These are phyloP conservation scores for Eumerus sabulonum DNA, from an alignment of 2,888 invertebrate genomes.

Conservation along the genomic window DNA sequence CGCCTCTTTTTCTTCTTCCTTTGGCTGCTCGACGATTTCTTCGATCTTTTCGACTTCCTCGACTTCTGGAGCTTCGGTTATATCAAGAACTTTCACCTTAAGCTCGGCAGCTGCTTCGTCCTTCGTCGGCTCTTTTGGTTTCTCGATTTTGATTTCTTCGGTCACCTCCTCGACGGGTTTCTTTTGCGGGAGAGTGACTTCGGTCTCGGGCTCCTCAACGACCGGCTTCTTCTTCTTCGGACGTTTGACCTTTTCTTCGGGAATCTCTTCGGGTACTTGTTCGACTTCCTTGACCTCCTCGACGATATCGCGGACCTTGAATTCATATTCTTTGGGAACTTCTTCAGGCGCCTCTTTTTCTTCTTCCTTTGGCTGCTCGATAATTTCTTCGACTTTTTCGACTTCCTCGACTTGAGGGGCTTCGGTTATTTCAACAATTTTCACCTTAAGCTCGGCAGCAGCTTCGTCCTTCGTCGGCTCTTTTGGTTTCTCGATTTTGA, in stretches of 20 bases:
- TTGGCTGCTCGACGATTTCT: slow-evolving; percentile 72
- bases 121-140: slow-evolving; percentile 74
- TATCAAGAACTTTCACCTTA: slow-evolving; percentile 69
- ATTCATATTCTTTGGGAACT: slow-evolving; percentile 61
- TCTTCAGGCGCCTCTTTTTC: slow-evolving; percentile 42
- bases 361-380: slow-evolving; percentile 35
- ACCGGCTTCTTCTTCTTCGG: slow-evolving; percentile 73
- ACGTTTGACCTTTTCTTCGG: slow-evolving; percentile 71
- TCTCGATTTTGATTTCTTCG: slow-evolving; percentile 69
- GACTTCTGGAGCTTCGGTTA: slow-evolving; percentile 42
- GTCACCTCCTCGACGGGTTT: slow-evolving; percentile 71
- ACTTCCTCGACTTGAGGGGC: slow-evolving; percentile 30
- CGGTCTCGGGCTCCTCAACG: slow-evolving; percentile 72
- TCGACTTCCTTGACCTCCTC: slow-evolving; percentile 72
- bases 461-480: slow-evolving; percentile 74
- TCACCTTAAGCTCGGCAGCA: slow-evolving; percentile 73
- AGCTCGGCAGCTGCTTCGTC: slow-evolving; percentile 73
- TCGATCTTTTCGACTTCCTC: slow-evolving; percentile 68
- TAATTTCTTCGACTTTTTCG: slow-evolving; percentile 47
- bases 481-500: slow-evolving; percentile 71
- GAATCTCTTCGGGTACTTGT: slow-evolving; percentile 72
- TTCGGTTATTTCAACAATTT: slow-evolving; percentile 55
- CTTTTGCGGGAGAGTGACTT: slow-evolving; percentile 74
- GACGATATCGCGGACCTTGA: slow-evolving; percentile 48
- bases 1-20: slow-evolving; percentile 67